Base-by-base conservation (phyloP, 1,140 invertebrate genomes). In the Laupala kohalensis region DNA sequence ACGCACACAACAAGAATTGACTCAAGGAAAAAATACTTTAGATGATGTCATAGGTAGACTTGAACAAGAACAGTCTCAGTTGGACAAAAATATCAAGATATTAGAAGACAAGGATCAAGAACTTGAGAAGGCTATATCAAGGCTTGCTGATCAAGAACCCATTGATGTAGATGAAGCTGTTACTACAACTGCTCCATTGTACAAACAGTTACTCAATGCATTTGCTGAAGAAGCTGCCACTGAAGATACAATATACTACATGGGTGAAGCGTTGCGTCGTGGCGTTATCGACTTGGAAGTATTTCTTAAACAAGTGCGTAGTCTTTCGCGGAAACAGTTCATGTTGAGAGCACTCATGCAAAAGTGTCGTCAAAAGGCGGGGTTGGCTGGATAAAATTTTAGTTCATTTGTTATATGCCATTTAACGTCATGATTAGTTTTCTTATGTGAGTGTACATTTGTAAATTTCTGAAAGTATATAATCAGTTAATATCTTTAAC, bases 211-310 rank as follows among this genome's bases (percentile, higher is more conserved):
- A 78, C 81, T 99, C 29, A 95, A 94, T 83, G 89, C 95, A 30
- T 99, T 95, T 87, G 95, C 95, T 68, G 96, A 99, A 83, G 97
- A 99, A 84, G 94, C 96, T 76, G 96, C 97, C 13, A 90, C 94
- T 67, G 97, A 99, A 84, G 97, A 99, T 86, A 93, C 96, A 69
- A 97, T 99, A 77, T 99, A 99, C 81, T 97, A 96, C 80, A 89
- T 99, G 78, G 95, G 95, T n/a, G 95, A 99, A 84, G 97, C 94
- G 25, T 81, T 99, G 69, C 85, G 95, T 74, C 91, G 92, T 76
- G 91, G 92, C 71, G 93, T 96, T 4, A 95, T 99, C 78, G 95
- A 97, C 83, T 81, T 99, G 75, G 96, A 99, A 78, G 90, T 93
- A 64, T 99, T 98, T 84, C 84, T 99, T 71, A 98, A 98, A 82